Base-by-base conservation (phyloP, 1,140 invertebrate species). In the Leptinotarsa defecta region DNA sequence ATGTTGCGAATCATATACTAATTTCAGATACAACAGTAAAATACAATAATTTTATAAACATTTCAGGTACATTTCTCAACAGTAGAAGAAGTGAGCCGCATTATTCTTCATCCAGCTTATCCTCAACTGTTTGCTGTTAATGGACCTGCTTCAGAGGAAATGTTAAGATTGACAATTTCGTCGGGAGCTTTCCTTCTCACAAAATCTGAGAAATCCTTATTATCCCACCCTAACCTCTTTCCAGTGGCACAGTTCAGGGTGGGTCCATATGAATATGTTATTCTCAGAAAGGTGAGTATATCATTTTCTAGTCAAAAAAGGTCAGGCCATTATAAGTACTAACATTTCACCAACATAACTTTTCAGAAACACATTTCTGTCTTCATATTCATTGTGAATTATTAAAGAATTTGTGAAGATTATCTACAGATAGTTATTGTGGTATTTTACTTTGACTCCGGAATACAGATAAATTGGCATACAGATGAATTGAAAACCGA, bases 81-180 rank as follows among this genome's bases (percentile, higher is more conserved):
- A 5, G 81, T 78, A 2, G 76, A 78, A 71, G 80, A 83, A 74
- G 57, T 75, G 0, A 81, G 81, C 49, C 76, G 79, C n/a, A 74
- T 83, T 19, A 74, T 80, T 4, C 74, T 83, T 1, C 80, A 82
- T 67, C 74, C 77, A 34, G 75, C 74, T 3, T 77, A 83, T 77
- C 81, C 84, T 0, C 65, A 82, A 13, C 75, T 85, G 8, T 73
- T 84, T 8, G 70, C 85, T n/a, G 65, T 74, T 17, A 83, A 85
- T 73, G 80, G 79, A 19, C 49, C 64, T 13, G 49, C 82, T 19
- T 79, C 75, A 48, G 77, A 80, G 17, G 80, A 84, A 6, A 43
- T 82, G 11, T 73, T 77, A 1, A 82, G 81, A 48, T 27, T 81
- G 6, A 75, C 83, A 15, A 43, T 73, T 62, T 74, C 76, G 1